Evolutionary conservation across 2,888 invertebrate genomes (phyloP), one percentile per base, ranked within the genome.

Genomic region (Pollenia griseotomentosa): DNA sequence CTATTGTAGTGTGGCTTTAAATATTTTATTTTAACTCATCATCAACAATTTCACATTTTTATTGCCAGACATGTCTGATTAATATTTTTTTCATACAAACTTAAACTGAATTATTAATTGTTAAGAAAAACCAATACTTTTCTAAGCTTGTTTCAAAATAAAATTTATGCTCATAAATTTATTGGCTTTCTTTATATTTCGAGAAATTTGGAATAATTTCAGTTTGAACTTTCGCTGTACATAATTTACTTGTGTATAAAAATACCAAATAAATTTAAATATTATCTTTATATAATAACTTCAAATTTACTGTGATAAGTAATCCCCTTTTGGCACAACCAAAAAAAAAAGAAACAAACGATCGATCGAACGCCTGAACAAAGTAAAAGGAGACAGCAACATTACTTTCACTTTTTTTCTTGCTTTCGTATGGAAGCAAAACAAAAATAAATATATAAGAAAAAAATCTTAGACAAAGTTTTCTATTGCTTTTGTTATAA

Each of bases 271-370:
- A 85, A 80, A 81, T 75, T 85, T 75, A 44, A 81, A 65, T 75
- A 80, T 75, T 75, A 81, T 77, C 77, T 68, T n/a, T 59, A 74
- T 74, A 78, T 82, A 86, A 82, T 86, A 86, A 86, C 74, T 86
- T 86, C 74, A 86, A 86, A 86, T 86, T 86, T 82, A 86, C 78
- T 86, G 82, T 86, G 73, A 82, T 74, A 82, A 78, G 78, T 85
- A 85, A 85, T 85, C 85, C 74, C 77, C 82, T 79, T 82, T 82
- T 70, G 86, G 73, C 74, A 65, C 73, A 66, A 73, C 48, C 10
- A 46, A 59, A 23, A 2, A 44, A 73, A 9, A 44, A 65, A 55
- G 5, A 78, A 59, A 59, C n/a, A 42, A 53, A 14, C 23, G 44
- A 61, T 8, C 48, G 59, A 63, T 55, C 53, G 46, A 63, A 19